Evolutionary conservation across 2,888 invertebrate species (phyloP).

Genomic region (Drosophila buzzatii): DNA sequence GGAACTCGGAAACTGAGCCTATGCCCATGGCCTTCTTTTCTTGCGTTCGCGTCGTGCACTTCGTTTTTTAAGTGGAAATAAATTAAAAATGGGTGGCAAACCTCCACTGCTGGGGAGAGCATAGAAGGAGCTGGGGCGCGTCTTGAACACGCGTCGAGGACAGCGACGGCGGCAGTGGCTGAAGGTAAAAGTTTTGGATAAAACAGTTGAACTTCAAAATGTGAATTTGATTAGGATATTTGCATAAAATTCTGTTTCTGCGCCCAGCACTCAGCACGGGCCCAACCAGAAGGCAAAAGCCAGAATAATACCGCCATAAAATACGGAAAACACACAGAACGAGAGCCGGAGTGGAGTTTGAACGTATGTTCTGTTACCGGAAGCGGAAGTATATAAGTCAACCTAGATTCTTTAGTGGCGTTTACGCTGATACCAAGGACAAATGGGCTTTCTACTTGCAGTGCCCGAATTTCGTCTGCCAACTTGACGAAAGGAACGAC

Average conservation of each 20-base stretch:
- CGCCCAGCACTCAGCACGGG: constrained; percentile 46
- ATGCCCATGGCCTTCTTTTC: constrained; percentile 47
- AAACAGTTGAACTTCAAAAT: constrained; percentile 85
- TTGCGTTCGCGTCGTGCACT: constrained; percentile 34
- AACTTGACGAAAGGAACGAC: constrained; percentile 43
- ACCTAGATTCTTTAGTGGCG: constrained; percentile 76
- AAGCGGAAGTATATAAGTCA: constrained; percentile 83
- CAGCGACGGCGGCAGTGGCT: constrained; percentile 34
- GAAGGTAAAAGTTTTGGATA: constrained; percentile 82
- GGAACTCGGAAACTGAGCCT: constrained; percentile 43
- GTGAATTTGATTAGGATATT: constrained; percentile 86
- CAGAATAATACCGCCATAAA: constrained; percentile 66
- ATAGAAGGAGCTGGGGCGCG: constrained; percentile 20
- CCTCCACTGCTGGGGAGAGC: constrained; percentile 34
- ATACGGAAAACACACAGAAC: constrained; percentile 38
- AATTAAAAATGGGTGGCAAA: constrained; percentile 84
- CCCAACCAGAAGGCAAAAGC: constrained; percentile 27
- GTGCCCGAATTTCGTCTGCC: constrained; percentile 44
- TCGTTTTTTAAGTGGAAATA: constrained; percentile 81
- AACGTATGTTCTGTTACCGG: constrained; percentile 75
- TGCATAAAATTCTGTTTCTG: constrained; percentile 84
- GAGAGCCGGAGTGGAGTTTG: constrained; percentile 40
- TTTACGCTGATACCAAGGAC: constrained; percentile 77
- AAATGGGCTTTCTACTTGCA: constrained; percentile 72
- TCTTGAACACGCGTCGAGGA: constrained; percentile 68